These are phyloP conservation scores for Unio delphinus DNA, from an alignment of 2,888 invertebrate genomes.

Conservation along the genomic window DNA sequence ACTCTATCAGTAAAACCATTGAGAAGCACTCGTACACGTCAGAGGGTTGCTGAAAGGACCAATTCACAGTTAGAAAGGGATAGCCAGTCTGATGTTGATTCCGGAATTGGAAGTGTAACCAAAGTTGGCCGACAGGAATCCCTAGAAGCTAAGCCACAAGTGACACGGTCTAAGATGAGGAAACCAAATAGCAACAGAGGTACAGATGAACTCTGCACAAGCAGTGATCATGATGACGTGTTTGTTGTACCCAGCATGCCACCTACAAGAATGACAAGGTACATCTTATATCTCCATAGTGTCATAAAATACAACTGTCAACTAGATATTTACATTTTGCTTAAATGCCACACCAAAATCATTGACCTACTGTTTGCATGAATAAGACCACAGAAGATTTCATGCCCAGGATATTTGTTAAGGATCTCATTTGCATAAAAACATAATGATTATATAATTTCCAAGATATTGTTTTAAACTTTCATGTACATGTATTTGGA, in stretches of 20 bases:
- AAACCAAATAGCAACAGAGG: slow-evolving; percentile 1
- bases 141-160: not conserved
- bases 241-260: slow-evolving; percentile 23
- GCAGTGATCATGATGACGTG: slow-evolving; percentile 8
- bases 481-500: too few relatives aligned
- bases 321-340: too few relatives aligned
- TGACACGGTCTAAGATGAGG: slow-evolving; percentile 20
- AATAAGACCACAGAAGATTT: too few relatives aligned
- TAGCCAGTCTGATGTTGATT: slow-evolving; percentile 9
- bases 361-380: too few relatives aligned
- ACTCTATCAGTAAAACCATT: not conserved
- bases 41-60: slow-evolving; percentile 3
- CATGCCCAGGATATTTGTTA: too few relatives aligned
- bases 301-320: too few relatives aligned
- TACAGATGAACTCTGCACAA: not conserved
- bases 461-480: too few relatives aligned
- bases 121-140: not conserved
- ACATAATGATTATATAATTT: too few relatives aligned
- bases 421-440: too few relatives aligned
- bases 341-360: too few relatives aligned
- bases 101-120: slow-evolving; percentile 11
- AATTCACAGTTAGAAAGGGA: slow-evolving; percentile 5
- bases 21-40: not conserved
- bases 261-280: slow-evolving; percentile 21
- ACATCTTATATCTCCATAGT: not conserved